Base-by-base conservation (phyloP, 2,113 vertebrate genomes). In the Neotragus pygmaeus region DNA sequence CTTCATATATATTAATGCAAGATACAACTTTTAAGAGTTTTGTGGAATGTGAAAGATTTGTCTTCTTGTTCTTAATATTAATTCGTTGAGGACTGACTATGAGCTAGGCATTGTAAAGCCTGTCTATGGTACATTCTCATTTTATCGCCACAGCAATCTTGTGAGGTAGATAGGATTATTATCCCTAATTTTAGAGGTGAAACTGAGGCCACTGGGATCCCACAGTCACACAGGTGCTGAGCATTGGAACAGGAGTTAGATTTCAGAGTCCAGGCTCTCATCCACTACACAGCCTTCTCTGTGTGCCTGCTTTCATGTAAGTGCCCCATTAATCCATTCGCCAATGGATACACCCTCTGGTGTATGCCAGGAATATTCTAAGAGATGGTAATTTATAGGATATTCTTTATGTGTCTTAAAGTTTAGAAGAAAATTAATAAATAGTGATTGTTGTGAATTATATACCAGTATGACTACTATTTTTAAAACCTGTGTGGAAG, bases 401-500 rank as follows among this genome's bases (percentile, higher is more conserved):
- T 47, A 53, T 84, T 97, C 27, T 55, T 58, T 58, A 4, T 60
- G 30, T 39, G 36, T 62, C 78, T 83, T 78, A 73, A 82, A 81
- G n/a, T 78, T 53, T 89, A 92, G 62, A 53, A 66, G 11, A 75
- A 89, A 49, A 6, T 89, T 82, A 66, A 70, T 45, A 75, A 96
- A 60, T 73, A 78, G 47, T 82, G n/a, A 64, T 64, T 91, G 16
- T 43, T 95, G 12, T 91, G 55, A 83, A 73, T 88, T 83, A 47
- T n/a, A n/a, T 78, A 58, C 6, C 90, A 36, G 58, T 66, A 36
- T 82, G 33, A 73, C 47, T 55, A 70, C 33, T 64, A 75, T 84
- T 60, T 13, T 88, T 97, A 82, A 93, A 93, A 90, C n/a, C 45
- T 90, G 13, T 64, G 75, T 55, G 51, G 53, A 96, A 96, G 49